phyloP scores from a whole-genome alignment of 2,888 invertebrate genomes.

The Nomada ruficornis region DNA sequence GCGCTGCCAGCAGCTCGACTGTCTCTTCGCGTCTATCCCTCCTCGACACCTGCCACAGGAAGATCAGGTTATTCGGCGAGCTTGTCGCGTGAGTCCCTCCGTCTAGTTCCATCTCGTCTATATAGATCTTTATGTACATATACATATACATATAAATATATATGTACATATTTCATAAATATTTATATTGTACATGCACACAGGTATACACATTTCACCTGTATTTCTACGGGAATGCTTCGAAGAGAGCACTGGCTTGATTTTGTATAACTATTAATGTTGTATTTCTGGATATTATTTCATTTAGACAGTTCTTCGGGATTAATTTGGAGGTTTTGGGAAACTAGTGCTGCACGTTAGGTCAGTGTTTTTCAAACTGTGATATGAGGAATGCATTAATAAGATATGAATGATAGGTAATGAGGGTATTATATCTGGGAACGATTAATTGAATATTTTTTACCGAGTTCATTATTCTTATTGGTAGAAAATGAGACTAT shows the following conservation, averaged over 20 bases:
- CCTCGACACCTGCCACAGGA: constrained; percentile 90
- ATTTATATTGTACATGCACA: not conserved
- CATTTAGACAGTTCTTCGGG: no score
- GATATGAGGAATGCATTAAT: no score
- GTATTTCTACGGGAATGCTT: constrained; percentile 19
- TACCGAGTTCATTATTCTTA: no score
- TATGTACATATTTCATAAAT: not conserved
- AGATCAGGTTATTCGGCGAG: constrained; percentile 90
- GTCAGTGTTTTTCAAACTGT: no score
- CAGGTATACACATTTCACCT: constrained; percentile 8
- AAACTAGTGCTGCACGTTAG: no score
- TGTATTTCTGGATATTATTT: no score
- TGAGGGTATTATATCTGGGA: no score
- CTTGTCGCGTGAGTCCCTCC: constrained; percentile 89
- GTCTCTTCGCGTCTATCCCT: constrained; percentile 86
- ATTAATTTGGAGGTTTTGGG: no score
- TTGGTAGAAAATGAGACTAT: no score
- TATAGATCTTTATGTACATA: not conserved
- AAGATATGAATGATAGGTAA: no score
- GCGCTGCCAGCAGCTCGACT: constrained; percentile 78
- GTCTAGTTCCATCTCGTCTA: constrained; percentile 49
- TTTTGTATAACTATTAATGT: not conserved
- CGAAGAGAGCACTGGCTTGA: constrained; percentile 19
- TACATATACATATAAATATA: not conserved
- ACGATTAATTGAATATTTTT: no score